Conservation (phyloP, 2,797 vertebrate genomes). For the Sphenodon punctatus region DNA sequence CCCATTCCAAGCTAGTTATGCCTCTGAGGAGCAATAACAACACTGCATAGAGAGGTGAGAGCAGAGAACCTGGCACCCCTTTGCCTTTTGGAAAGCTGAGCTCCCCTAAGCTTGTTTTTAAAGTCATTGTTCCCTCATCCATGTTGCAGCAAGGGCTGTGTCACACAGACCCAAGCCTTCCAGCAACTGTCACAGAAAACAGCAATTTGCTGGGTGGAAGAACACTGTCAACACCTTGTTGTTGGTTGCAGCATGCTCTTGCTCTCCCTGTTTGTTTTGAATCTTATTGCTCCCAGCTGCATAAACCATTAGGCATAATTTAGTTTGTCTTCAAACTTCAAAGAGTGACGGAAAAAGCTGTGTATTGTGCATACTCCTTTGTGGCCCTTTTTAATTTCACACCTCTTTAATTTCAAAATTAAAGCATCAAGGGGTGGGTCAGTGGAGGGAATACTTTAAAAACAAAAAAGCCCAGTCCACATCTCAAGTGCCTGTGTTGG, state of each 20-base stretch:
- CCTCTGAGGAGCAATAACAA: too few species aligned
- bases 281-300: constrained; percentile 14
- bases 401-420: too few species aligned
- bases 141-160: accelerated
- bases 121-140: background rate
- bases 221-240: background rate
- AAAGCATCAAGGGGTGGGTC: too few species aligned
- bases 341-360: background rate
- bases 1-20: too few species aligned
- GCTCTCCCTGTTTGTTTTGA: background rate
- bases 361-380: background rate
- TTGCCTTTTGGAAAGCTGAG: background rate
- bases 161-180: background rate
- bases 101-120: too few species aligned
- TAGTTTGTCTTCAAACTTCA: background rate
- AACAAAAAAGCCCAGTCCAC: too few species aligned
- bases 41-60: too few species aligned
- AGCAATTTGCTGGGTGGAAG: background rate
- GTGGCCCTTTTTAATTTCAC: too few species aligned
- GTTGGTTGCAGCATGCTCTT: background rate
- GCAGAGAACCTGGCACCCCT: too few species aligned
- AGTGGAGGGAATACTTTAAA: too few species aligned
- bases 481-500: too few species aligned
- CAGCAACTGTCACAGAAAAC: background rate
- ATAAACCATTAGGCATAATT: background rate